Evolutionary conservation across 2,888 invertebrate genomes (phyloP), one percentile per base, ranked within the genome.

Genomic region (Scaptomyza tumidula): DNA sequence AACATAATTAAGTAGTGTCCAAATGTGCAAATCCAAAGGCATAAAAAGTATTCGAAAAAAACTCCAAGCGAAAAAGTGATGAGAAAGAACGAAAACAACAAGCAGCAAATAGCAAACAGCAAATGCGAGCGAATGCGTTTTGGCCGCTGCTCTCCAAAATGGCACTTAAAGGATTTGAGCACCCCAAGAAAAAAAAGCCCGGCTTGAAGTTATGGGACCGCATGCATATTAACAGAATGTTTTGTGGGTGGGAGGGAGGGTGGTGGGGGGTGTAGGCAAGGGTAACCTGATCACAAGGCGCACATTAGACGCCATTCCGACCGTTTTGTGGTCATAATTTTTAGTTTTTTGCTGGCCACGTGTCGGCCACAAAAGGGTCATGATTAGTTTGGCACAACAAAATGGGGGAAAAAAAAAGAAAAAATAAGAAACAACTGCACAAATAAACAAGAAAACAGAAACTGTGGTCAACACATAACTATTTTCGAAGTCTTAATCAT

Each of bases 1-100:
- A 84, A 85, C 85, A 85, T 88, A 85, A 85, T 88, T 85, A 85
- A 85, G 81, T 84, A 84, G 77, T 72, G 83, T 86, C 88, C 86
- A 67, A 88, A 83, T 83, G 88, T 88, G 88, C 69, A 85, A 88
- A 83, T 82, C 83, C 86, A 87, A 88, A 82, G 69, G 71, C 71
- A 82, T 87, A 85, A 82, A 82, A 87, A 85, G 72, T 62, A 60
- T 72, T 78, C 61, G 49, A 74, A 64, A 70, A 63, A 72, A 56
- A 39, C 29, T 29, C 31, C 37, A 46, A 45, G 46, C 65, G 16
- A 9, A 41, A 41, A 10, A 6, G 1, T 49, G 27, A 41, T 19
- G 48, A 31, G 49, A 13, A 19, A 49, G 3, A 48, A 46, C 31
- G 35, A 19, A 24, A 29, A 31, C 29, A 24, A 24, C 24, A 24